Conservation (phyloP, 2,113 vertebrate genomes). For the Apeltes quadracus region DNA sequence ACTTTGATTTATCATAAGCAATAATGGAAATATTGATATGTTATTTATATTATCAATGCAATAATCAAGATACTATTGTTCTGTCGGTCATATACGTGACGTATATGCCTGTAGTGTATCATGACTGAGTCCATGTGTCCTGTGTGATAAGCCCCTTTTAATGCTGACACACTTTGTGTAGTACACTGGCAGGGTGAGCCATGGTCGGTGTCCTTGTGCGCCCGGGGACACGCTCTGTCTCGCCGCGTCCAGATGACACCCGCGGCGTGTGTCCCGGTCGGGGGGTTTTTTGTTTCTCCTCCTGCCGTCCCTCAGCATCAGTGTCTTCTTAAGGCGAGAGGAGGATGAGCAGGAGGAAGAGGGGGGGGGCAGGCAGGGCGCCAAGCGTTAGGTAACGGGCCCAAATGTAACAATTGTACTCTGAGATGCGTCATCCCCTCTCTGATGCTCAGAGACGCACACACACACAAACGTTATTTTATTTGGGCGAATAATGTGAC, state of each 20-base stretch:
- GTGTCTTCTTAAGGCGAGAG: slow-evolving; percentile 44
- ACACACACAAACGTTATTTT: slow-evolving; percentile 48
- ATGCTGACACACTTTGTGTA: not conserved
- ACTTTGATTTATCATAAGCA: not conserved
- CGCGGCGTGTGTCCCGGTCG: slow-evolving; percentile 24
- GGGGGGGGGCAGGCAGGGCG: slow-evolving; percentile 54
- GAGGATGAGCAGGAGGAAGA: slow-evolving; percentile 53
- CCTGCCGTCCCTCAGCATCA: slow-evolving; percentile 13
- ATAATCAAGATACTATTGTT: not conserved
- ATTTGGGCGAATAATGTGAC: slow-evolving; percentile 53
- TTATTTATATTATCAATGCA: not conserved
- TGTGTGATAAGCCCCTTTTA: not conserved
- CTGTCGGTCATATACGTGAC: not conserved
- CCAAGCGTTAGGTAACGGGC: slow-evolving; percentile 60
- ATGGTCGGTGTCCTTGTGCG: slow-evolving; percentile 8
- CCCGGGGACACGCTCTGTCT: slow-evolving; percentile 2
- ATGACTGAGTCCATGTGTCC: not conserved
- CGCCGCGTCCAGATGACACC: no score
- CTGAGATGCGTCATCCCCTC: slow-evolving; percentile 20
- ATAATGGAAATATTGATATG: not conserved
- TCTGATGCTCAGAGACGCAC: slow-evolving; percentile 39
- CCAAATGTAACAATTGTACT: slow-evolving; percentile 59
- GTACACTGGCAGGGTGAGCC: not conserved
- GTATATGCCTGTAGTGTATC: not conserved
- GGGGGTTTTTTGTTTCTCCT: slow-evolving; percentile 17